A percentile compares a stretch with the other conserved stretches of the same genome.
phyloP scores from a whole-genome alignment of 1,140 invertebrate species.

The Drosophila repletoides region DNA sequence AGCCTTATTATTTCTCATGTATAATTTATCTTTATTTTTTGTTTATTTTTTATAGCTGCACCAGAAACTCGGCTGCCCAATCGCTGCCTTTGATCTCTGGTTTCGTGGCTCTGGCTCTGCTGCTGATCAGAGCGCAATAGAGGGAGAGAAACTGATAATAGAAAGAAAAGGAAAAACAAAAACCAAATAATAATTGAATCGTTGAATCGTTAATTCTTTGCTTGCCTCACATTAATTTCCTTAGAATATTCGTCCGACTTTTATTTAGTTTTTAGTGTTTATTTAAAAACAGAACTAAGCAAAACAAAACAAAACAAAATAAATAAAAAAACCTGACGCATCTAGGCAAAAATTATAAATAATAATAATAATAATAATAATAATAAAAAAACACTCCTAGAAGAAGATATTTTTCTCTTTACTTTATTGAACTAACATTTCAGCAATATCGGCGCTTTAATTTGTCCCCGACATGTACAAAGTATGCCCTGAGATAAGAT shows the following conservation, averaged over 20 bases:
- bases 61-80: constrained; percentile 21
- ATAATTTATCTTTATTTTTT: background rate
- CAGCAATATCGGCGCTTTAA: constrained; percentile 60
- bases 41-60: constrained; percentile 22
- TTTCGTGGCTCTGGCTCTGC: constrained; percentile 46
- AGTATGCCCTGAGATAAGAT: constrained; percentile 61
- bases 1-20: no score
- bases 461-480: constrained; percentile 61
- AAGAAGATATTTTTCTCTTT: constrained; percentile 32
- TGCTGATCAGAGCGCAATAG: constrained; percentile 52
- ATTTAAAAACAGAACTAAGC: constrained; percentile 35
- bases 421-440: constrained; percentile 11
- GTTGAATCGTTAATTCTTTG: constrained; percentile 10
- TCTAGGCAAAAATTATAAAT: constrained; percentile 26
- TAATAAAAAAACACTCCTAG: constrained; percentile 9
- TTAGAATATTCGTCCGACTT: constrained; percentile 50
- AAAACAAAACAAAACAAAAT: no score
- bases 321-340: constrained; percentile 22
- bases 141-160: background rate
- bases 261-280: constrained; percentile 75
- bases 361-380: constrained; percentile 20
- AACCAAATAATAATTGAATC: constrained; percentile 8
- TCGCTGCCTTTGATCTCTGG: constrained; percentile 54
- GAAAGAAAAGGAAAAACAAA: background rate
- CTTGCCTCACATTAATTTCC: constrained; percentile 9